Conservation (phyloP, 2,797 vertebrate genomes). For the Lepilemur septentrionalis region DNA sequence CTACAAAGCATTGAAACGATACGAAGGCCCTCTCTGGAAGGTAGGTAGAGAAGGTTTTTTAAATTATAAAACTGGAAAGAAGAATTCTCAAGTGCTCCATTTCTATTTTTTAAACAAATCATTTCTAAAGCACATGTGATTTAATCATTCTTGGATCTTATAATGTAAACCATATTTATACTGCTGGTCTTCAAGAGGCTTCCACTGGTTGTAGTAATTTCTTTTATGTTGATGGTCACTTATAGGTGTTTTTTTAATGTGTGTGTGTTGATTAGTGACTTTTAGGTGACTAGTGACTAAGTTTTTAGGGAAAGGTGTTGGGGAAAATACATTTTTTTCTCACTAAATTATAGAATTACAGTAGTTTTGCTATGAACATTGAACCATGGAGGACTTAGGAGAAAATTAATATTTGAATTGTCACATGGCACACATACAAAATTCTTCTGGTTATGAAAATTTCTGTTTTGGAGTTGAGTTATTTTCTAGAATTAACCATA, state of each 20-base stretch:
- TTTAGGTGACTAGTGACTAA: neutral
- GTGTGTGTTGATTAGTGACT: neutral
- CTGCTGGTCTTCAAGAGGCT: neutral
- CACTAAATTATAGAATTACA: neutral
- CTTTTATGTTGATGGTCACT: neutral
- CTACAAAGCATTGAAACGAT: constrained; percentile 85
- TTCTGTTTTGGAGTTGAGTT: neutral
- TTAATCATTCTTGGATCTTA: neutral
- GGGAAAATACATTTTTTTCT: neutral
- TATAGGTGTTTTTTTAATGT: neutral
- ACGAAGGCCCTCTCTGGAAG: constrained; percentile 94
- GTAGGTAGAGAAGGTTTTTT: constrained; percentile 78
- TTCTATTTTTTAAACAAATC: neutral
- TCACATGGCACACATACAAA: neutral
- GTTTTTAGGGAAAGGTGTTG: neutral
- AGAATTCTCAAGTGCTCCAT: neutral
- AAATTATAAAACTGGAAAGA: neutral
- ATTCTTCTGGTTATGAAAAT: neutral
- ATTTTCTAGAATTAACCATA: neutral
- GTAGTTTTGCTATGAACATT: neutral
- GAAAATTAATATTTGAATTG: constrained; percentile 25
- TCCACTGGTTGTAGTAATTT: neutral
- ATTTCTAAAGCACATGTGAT: neutral
- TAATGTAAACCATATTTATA: neutral
- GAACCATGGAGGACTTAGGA: neutral